Evolutionary conservation across 1,140 invertebrate species (phyloP).

Genomic region (Pollicipes pollicipes): DNA sequence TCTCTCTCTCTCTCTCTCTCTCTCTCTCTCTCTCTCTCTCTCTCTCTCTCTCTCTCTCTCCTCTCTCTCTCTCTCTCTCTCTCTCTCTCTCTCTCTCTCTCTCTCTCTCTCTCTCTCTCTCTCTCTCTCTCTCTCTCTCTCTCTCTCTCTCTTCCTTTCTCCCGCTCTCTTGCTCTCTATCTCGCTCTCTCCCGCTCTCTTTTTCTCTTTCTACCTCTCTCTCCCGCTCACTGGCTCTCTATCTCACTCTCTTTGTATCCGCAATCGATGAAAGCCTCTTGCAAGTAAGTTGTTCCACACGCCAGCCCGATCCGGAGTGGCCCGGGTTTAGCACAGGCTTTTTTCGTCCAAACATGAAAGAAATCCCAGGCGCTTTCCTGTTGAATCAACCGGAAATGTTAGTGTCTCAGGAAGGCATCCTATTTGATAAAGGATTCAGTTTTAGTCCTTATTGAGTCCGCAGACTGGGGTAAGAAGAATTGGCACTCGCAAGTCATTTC

Average conservation of each 20-base stretch:
- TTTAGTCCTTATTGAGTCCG: too few species aligned
- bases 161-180: slow-evolving; percentile 2
- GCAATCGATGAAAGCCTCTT: background rate
- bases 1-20: background rate
- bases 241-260: background rate
- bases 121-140: slow-evolving; percentile 5
- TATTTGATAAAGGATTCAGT: too few species aligned
- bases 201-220: slow-evolving; percentile 4
- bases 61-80: background rate
- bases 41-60: background rate
- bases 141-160: background rate
- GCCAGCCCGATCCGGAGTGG: background rate
- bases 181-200: slow-evolving; percentile 3
- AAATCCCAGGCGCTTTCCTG: background rate
- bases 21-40: background rate
- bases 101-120: background rate
- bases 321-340: background rate
- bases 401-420: background rate
- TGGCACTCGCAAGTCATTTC: too few species aligned
- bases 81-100: background rate
- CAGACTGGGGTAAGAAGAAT: too few species aligned
- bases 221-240: background rate
- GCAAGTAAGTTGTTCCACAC: background rate
- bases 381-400: background rate
- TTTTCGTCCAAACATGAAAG: background rate